phyloP scores from a whole-genome alignment of 92 coral and sea anemone species.

The Bergia sp. region DNA sequence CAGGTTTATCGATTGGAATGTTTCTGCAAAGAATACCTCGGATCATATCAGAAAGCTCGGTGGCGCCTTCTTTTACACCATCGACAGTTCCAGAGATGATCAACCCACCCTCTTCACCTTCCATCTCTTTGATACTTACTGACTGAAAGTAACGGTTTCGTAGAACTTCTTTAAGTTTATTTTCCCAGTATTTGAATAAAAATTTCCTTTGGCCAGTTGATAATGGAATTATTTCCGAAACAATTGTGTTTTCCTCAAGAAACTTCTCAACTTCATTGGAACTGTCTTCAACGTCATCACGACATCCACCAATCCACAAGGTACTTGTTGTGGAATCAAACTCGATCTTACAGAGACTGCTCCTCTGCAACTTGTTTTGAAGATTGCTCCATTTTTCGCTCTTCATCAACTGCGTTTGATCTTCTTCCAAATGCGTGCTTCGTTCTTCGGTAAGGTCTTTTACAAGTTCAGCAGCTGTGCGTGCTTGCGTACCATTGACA shows the following conservation, averaged over 20 bases:
- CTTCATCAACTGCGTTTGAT: conserved; percentile 51
- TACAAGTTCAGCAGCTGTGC: conserved; percentile 48
- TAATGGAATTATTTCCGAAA: conserved; percentile 37
- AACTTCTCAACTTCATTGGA: conserved; percentile 46
- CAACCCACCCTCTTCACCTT: conserved; percentile 41
- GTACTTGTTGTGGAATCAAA: conserved; percentile 44
- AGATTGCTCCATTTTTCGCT: conserved; percentile 66
- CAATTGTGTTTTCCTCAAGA: conserved; percentile 71
- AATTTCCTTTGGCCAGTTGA: conserved; percentile 54
- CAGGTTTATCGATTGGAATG: conserved; percentile 64
- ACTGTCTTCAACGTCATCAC: conserved; percentile 50
- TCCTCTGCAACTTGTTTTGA: conserved; percentile 13
- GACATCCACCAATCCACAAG: conserved; percentile 67
- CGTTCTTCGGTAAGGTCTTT: conserved; percentile 52
- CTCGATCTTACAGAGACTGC: not conserved
- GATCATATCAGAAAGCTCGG: conserved; percentile 32
- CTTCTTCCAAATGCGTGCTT: conserved; percentile 53
- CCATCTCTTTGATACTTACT: conserved; percentile 44
- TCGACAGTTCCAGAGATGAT: conserved; percentile 67
- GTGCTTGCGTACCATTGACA: conserved; percentile 44
- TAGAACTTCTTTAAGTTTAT: conserved; percentile 46
- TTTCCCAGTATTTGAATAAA: conserved; percentile 43
- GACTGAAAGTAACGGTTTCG: conserved; percentile 39
- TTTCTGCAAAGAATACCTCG: conserved; percentile 12
- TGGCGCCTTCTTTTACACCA: conserved; percentile 53